phyloP scores from a whole-genome alignment of 2,797 vertebrate species.

The Columba guinea region DNA sequence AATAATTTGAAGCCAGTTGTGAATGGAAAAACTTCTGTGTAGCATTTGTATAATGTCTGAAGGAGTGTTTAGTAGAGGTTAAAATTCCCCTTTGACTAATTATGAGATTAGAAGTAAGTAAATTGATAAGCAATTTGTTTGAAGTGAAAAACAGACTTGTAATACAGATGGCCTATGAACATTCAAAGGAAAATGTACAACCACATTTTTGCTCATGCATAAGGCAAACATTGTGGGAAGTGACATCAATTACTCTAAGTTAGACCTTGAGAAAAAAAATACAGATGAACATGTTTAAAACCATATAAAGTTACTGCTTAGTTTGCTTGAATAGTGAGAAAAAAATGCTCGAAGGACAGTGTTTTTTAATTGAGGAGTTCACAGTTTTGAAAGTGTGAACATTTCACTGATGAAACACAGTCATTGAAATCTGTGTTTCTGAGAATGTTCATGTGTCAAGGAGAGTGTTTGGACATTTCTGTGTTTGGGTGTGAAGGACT shows the following conservation, averaged over 20 bases:
- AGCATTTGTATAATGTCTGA: background rate
- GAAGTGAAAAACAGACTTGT: background rate
- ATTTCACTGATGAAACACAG: background rate
- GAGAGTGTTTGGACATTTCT: conserved; percentile 24
- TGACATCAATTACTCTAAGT: background rate
- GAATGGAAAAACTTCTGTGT: background rate
- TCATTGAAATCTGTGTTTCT: conserved; percentile 1
- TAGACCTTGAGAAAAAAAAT: background rate
- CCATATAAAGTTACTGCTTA: background rate
- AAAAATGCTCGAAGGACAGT: background rate
- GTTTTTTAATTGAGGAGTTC: background rate
- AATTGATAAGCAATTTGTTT: background rate
- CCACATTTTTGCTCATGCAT: background rate
- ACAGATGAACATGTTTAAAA: background rate
- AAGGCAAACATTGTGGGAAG: background rate
- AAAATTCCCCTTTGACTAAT: background rate
- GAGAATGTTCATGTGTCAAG: background rate
- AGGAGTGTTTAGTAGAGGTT: background rate
- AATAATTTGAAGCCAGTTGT: background rate
- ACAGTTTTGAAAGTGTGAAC: background rate
- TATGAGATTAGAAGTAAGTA: background rate
- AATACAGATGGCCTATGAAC: background rate
- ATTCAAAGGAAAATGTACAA: background rate
- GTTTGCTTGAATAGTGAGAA: background rate
- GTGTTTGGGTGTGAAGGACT: background rate